Conservation (phyloP, 1,140 invertebrate genomes). For the Drosophila teissieri region DNA sequence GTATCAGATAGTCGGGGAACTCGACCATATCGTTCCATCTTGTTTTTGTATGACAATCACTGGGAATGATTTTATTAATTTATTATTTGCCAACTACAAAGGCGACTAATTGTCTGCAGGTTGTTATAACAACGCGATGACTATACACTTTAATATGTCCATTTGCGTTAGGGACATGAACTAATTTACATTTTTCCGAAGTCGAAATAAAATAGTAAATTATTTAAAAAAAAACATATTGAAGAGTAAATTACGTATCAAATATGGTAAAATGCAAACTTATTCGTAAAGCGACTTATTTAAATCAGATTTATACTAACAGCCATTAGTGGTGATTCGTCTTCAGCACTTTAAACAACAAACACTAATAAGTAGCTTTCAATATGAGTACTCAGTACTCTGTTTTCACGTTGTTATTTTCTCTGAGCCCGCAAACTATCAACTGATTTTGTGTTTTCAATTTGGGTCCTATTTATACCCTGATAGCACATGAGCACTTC, state of each 20-base stretch:
- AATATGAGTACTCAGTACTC: not conserved
- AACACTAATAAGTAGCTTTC: not conserved
- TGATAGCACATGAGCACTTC: conserved; percentile 11
- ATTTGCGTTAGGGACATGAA: no score
- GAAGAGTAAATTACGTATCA: not conserved
- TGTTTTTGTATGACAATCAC: no score
- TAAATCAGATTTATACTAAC: conserved; percentile 40
- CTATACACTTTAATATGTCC: no score
- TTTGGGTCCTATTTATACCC: conserved; percentile 59
- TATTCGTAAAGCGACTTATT: not conserved
- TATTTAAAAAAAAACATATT: no score
- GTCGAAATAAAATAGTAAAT: no score
- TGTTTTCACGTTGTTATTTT: conserved; percentile 16
- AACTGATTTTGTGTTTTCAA: conserved; percentile 50
- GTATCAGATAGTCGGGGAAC: no score
- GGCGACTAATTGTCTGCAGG: no score
- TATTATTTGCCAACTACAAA: no score
- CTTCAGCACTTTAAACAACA: conserved; percentile 4
- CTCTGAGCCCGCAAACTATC: conserved; percentile 28
- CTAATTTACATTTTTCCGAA: no score
- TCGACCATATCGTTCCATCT: no score
- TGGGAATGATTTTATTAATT: no score
- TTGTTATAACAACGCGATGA: no score
- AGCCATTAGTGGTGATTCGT: conserved; percentile 36
- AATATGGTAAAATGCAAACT: not conserved